Base-by-base conservation (phyloP, 2,888 invertebrate species). In the Alcis repandata region DNA sequence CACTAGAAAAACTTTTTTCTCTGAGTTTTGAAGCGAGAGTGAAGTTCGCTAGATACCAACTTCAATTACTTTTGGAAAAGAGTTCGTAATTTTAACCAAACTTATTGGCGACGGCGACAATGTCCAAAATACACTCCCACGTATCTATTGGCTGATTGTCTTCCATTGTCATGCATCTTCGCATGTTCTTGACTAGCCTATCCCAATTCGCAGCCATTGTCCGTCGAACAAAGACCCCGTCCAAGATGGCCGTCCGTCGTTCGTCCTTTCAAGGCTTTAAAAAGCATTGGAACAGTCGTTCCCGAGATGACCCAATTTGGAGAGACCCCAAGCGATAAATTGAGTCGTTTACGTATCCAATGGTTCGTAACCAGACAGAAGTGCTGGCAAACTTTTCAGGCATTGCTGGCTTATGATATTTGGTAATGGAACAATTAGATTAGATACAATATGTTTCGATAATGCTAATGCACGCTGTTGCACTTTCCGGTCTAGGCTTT, bases 131-230 rank as follows among this genome's bases (percentile, higher is more conserved):
- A 60, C 36, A 51, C 67, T 64, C 64, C 66, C 64, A 70, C 62
- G 62, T 67, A 68, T 63, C 63, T 61, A 70, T 65, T 59, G 48
- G 59, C 71, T 78, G 78, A 86, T 88, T 88, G 87, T 89, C 85
- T 81, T 74, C 78, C 78, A 85, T 87, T 84, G 83, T 86, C 79
- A 79, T 58, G 77, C 72, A 77, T 78, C 82, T 81, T 82, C 79
- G 79, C 82, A 81, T 78, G 82, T 77, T 80, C 82, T 79, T 79
- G 77, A 80, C 77, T 76, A 76, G 76, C 72, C 78, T 82, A 86
- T 89, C 86, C 89, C 84, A 87, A 87, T 90, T 87, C 85, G 83
- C 75, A 76, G 79, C 86, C 81, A 86, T 90, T 90, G 90, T 90
- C 77, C 81, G 73, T 68, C 75, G 74, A 86, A 90, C 89, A 91